A percentile compares a stretch with the other conserved stretches of the same genome.
Conservation (phyloP, 2,113 vertebrate genomes). For the Corydoras maculifer region DNA sequence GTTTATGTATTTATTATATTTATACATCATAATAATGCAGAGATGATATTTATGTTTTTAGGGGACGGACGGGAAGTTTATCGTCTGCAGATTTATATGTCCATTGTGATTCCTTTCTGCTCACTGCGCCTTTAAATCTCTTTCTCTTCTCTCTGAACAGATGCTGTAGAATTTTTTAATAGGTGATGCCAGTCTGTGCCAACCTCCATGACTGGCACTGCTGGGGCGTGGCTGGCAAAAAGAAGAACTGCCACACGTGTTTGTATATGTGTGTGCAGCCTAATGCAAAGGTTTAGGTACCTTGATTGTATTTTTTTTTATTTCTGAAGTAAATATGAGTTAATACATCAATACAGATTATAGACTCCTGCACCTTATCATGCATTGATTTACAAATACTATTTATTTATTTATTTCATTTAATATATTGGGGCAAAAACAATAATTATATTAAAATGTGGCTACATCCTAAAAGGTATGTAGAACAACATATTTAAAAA, state of each 20-base stretch:
- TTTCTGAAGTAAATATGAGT: too few relatives aligned
- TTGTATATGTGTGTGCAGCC: not conserved
- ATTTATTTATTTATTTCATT: too few relatives aligned
- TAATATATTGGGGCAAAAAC: too few relatives aligned
- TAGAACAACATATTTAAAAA: too few relatives aligned
- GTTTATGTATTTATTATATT: not conserved
- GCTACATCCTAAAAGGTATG: too few relatives aligned
- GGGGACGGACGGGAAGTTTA: not conserved
- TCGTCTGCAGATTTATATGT: not conserved
- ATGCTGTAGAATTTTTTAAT: constrained; percentile 93
- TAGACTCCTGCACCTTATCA: too few relatives aligned
- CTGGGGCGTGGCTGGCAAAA: constrained; percentile 71
- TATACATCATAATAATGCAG: not conserved
- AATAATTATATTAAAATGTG: too few relatives aligned
- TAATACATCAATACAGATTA: too few relatives aligned
- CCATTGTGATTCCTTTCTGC: not conserved
- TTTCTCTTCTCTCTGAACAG: constrained; percentile 62
- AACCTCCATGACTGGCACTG: constrained; percentile 58
- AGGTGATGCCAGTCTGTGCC: constrained; percentile 71
- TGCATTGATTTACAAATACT: too few relatives aligned
- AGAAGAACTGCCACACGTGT: constrained; percentile 15
- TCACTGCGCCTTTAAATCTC: constrained; percentile 23
- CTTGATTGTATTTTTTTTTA: too few relatives aligned
- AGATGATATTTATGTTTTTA: not conserved
- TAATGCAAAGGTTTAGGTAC: too few relatives aligned